Evolutionary conservation across 2,888 invertebrate genomes (phyloP).

Genomic region (Aphodius sticticus): DNA sequence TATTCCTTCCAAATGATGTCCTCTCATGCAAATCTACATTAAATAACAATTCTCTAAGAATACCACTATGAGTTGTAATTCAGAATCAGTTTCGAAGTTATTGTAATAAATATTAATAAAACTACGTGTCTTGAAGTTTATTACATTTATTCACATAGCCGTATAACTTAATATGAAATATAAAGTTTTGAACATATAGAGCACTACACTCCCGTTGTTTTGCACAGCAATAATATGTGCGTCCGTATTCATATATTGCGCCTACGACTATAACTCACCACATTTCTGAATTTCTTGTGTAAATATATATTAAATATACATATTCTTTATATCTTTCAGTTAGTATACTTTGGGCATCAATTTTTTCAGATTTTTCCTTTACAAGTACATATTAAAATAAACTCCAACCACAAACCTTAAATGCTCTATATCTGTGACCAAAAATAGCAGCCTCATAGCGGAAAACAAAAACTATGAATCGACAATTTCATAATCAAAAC

Average conservation of each 20-base stretch:
- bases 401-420: constrained; percentile 54
- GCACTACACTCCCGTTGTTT: constrained; percentile 45
- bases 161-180: constrained; percentile 53
- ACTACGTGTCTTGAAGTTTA: constrained; percentile 46
- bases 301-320: constrained; percentile 7
- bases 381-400: constrained; percentile 50
- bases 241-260: constrained; percentile 32
- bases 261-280: constrained; percentile 43
- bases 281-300: neutral
- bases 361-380: constrained; percentile 21
- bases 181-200: constrained; percentile 52
- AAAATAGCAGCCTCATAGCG: constrained; percentile 35
- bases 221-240: constrained; percentile 46
- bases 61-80: too few relatives aligned
- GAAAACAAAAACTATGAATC: constrained; percentile 33
- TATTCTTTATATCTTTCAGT: constrained; percentile 44
- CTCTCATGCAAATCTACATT: too few relatives aligned
- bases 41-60: too few relatives aligned
- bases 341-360: constrained; percentile 53
- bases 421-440: constrained; percentile 45
- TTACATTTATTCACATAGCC: constrained; percentile 55
- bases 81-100: neutral
- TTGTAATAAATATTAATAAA: constrained; percentile 22
- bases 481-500: constrained; percentile 15
- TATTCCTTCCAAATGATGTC: too few relatives aligned